Evolutionary conservation across 2,113 vertebrate genomes (phyloP), one percentile per base, ranked within the genome.

Genomic region (Myotis brandtii): DNA sequence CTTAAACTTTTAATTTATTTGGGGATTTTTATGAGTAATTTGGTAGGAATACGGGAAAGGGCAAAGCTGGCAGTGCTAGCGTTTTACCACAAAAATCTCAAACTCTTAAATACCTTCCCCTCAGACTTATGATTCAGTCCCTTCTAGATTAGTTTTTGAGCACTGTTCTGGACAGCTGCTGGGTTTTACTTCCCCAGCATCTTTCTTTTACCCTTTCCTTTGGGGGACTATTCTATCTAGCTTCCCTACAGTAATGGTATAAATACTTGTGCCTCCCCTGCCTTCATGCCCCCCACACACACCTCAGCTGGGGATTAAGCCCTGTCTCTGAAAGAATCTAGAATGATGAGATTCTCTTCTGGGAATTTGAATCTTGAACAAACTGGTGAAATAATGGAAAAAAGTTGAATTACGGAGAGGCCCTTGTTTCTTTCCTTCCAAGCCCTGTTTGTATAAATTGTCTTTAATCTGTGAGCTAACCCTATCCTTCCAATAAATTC

Each of bases 1-100:
- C 69, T 85, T 92, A 73, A 95, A 59, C 14, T 77, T 95, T 67
- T 80, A 82, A 34, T 70, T 72, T 69, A 75, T 81, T 95, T 80
- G 13, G 92, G 18, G 48, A 85, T 10, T 59, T 13, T 91, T 89
- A 40, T 76, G 34, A 70, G 40, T 76, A 43, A 89, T 70, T 94
- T 40, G 32, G n/a, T 80, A 95, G 66, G 14, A 40, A 54, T 76
- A 62, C 30, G 20, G 40, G 9, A 81, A 76, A 94, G 20, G 32
- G 43, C 17, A 70, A 46, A 40, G 56, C 11, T 37, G 48, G 18
- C 23, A 21, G 25, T 80, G 40, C 11, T 81, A 76, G 8, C 3
- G 48, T 64, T 92, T 92, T 48, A 21, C 18, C 14, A 76, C 77
- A 85, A 75, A 89, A n/a, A 6, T 75, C 14, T 54, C 7, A 20